Base-by-base conservation (phyloP, 1,140 invertebrate species). In the Carposina sasakii region DNA sequence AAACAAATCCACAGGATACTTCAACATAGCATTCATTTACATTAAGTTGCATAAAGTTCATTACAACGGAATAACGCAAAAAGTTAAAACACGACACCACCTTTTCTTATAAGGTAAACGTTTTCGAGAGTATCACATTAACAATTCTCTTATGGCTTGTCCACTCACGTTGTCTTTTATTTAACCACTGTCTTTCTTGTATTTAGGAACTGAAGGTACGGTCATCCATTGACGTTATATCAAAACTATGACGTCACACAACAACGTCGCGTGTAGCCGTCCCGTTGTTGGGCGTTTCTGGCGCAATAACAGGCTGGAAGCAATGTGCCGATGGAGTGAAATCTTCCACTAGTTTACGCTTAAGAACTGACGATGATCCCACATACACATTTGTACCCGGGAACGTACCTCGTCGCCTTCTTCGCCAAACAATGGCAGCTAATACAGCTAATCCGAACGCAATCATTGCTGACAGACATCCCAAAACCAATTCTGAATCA, bases 171-270 rank as follows among this genome's bases (percentile, higher is more conserved):
- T 46, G 54, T 58, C 56, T 56, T 39, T 54, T 56, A 20, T n/a
- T 34, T 58, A 52, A 44, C 52, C 48, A 68, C 57, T 56, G 66
- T 76, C 65, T 60, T 61, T 61, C 60, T 57, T 60, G 51, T 61
- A 52, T 81, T 76, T 84, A 84, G 81, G 81, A 84, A 84, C 77
- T 82, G 65, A 77, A 72, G 63, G 71, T 60, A 64, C 75, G 68
- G 66, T 79, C 71, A 62, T 81, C 75, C 51, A 85, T 60, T 34
- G 81, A 82, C 66, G 85, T 73, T 74, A 81, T 84, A 63, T 85
- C 87, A 70, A 86, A 85, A 72, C 85, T 87, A 76, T 89, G 87
- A 76, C 87, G 88, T 89, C 88, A 89, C 83, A 89, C 88, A 47
- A 88, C 85, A 49, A 89, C 87, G 70, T 88, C 85, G 43, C 81